Evolutionary conservation across 1,140 invertebrate genomes (phyloP), one percentile per base, ranked within the genome.

Genomic region (Augochlora pura): DNA sequence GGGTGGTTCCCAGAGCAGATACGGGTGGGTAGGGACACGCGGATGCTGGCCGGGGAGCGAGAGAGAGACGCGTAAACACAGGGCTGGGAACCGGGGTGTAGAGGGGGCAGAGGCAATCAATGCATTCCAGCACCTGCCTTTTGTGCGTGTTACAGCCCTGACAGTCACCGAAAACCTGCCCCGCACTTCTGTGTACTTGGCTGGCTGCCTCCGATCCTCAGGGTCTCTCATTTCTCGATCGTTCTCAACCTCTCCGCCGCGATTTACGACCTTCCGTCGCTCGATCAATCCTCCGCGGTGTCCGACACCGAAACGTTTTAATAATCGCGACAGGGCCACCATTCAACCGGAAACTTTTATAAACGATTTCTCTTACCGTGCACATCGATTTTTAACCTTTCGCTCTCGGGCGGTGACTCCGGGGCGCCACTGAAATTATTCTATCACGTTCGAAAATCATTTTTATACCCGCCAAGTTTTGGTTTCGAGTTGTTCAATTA

Each of bases 71-170:
- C 16, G 16, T 6, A 16, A 21, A 52, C 18, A 52, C 49, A 18
- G 10, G 18, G 49, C 49, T 52, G 54, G 18, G 21, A n/a, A 57
- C 18, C 5, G n/a, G 54, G 5, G 54, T n/a, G 8, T 57, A 2
- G 52, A 57, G 68, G 69, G 82, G 62, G 54, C 32, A 38, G 23
- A 72, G 74, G 78, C 80, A 88, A 90, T 89, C 88, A 80, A 89
- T 88, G 88, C 87, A 88, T 89, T 90, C 88, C 87, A 88, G 81
- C 89, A 90, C 89, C 88, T 90, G 89, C 86, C 86, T 73, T 84
- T 89, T 87, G 84, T 88, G 68, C 78, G 66, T 79, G 69, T 77
- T 75, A 52, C 73, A 68, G 39, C 46, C 42, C 66, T 74, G 77
- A 82, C 83, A 70, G 60, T 69, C 72, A 67, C 67, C 77, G 54